Evolutionary conservation across 2,797 vertebrate genomes (phyloP).

Genomic region (Loris lydekkerianus): DNA sequence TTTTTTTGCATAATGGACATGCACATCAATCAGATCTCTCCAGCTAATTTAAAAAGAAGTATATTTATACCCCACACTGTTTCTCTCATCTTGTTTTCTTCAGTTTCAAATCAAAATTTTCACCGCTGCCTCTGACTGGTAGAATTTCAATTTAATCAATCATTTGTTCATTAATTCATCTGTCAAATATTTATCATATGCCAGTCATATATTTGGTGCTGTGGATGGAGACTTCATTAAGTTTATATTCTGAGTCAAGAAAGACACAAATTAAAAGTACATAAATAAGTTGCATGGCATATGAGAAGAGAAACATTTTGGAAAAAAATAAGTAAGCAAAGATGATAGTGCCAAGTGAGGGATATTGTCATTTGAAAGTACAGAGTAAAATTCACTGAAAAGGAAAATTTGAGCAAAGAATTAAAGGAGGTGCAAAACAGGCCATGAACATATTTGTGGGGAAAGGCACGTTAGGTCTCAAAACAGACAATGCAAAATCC

Average conservation of each 20-base stretch:
- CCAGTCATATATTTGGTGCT: not conserved
- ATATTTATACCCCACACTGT: not conserved
- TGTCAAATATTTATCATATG: not conserved
- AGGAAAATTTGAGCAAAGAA: not conserved
- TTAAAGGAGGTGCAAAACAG: not conserved
- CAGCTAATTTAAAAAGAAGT: not conserved
- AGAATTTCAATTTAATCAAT: conserved; percentile 11
- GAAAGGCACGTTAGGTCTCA: not conserved
- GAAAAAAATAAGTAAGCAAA: not conserved
- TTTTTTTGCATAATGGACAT: not conserved
- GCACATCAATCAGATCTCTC: not conserved
- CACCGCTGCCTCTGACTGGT: not conserved
- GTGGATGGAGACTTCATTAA: not conserved
- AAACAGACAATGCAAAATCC: not conserved
- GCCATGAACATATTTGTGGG: not conserved
- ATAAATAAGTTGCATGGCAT: not conserved
- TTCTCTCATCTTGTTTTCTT: not conserved
- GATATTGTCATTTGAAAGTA: not conserved
- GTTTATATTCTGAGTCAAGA: not conserved
- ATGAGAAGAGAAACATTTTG: not conserved
- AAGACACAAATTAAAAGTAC: not conserved
- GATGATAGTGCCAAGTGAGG: not conserved
- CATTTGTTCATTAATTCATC: not conserved
- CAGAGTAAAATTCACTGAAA: not conserved
- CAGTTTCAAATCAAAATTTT: not conserved